These are phyloP conservation scores for Vesta saturnalis DNA, from an alignment of 2,888 invertebrate genomes.

Conservation along the genomic window DNA sequence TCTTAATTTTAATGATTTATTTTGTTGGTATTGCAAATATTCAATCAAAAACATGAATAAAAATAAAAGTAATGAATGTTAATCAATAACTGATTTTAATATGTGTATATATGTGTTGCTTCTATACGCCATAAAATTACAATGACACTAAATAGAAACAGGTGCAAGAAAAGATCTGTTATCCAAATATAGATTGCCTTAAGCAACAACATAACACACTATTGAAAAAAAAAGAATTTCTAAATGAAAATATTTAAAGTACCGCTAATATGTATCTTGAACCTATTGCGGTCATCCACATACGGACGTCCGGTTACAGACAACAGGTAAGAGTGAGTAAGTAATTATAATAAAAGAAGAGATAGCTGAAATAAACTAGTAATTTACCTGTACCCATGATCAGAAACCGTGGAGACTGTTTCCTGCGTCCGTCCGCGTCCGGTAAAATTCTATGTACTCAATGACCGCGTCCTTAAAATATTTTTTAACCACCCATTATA, in stretches of 20 bases:
- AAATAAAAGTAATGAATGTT: too few species aligned
- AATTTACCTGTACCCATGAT: slow-evolving; percentile 31
- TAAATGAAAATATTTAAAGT: slow-evolving; percentile 14
- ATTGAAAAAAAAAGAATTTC: slow-evolving; percentile 2
- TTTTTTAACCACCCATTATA: background rate
- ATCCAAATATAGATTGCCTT: background rate
- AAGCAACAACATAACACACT: background rate
- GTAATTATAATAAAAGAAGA: slow-evolving; percentile 34
- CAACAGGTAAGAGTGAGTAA: slow-evolving; percentile 40
- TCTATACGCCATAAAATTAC: background rate
- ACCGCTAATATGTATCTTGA: slow-evolving; percentile 28
- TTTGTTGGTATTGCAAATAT: too few species aligned
- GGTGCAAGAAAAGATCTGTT: background rate
- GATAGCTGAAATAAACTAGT: slow-evolving; percentile 32
- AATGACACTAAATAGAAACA: background rate
- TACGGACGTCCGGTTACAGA: slow-evolving; percentile 46
- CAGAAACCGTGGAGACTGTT: slow-evolving; percentile 40
- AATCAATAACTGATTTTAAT: too few species aligned
- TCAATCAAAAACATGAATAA: too few species aligned
- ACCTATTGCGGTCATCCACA: slow-evolving; percentile 37
- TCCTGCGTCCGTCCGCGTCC: slow-evolving; percentile 34
- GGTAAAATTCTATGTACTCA: slow-evolving; percentile 32
- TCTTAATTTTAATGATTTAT: too few species aligned
- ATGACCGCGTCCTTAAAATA: slow-evolving; percentile 34
- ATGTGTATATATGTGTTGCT: too few species aligned